Percentiles rank a stretch among this genome's conserved stretches.
Conservation (phyloP, 92 coral and sea anemone species). For the Zoanthus gigantus region DNA sequence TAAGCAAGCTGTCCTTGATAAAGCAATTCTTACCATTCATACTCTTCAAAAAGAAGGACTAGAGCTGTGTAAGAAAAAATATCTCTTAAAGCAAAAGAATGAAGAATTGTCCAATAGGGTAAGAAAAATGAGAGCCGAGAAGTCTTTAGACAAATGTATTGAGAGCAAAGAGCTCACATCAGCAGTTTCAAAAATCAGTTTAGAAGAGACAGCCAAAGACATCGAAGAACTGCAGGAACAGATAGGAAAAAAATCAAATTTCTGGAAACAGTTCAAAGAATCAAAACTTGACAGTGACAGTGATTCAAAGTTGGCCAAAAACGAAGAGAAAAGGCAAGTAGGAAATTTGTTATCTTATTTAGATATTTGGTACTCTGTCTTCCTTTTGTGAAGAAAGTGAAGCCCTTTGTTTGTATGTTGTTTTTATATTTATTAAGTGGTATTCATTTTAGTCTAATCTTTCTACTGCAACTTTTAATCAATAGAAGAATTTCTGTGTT, state of each 20-base stretch:
- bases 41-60: conserved; percentile 43
- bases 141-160: neutral
- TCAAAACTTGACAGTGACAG: neutral
- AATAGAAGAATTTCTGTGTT: too few relatives aligned
- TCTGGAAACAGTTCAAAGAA: neutral
- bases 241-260: neutral
- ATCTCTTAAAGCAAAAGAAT: conserved; percentile 54
- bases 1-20: conserved; percentile 78
- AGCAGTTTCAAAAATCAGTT: conserved; percentile 47
- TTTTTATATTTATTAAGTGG: too few relatives aligned
- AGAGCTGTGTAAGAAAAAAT: conserved; percentile 42
- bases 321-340: conserved; percentile 39
- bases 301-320: conserved; percentile 42
- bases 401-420: too few relatives aligned
- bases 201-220: conserved; percentile 44
- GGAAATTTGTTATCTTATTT: neutral
- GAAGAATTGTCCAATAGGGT: conserved; percentile 39
- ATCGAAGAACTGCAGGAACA: conserved; percentile 19
- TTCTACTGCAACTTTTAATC: too few relatives aligned
- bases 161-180: neutral
- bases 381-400: too few relatives aligned
- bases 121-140: neutral
- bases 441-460: too few relatives aligned
- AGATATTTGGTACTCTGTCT: too few relatives aligned
- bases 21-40: conserved; percentile 66